Base-by-base conservation (phyloP, 2,113 vertebrate genomes). In the Candoia aspera region DNA sequence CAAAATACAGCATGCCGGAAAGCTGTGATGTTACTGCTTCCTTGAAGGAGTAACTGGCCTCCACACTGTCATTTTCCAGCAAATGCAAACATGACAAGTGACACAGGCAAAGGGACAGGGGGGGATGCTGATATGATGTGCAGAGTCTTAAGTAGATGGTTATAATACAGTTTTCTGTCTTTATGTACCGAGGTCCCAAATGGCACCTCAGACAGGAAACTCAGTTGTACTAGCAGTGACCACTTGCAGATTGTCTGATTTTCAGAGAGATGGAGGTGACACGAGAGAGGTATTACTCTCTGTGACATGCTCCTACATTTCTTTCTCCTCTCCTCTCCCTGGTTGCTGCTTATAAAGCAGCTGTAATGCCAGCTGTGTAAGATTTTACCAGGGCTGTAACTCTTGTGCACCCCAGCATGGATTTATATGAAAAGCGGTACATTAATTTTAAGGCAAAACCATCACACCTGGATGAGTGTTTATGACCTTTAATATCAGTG, bases 11-110 rank as follows among this genome's bases (percentile, higher is more conserved):
- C 6, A 64, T 91, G n/a, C 60, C 8, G 33, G 88, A 54, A 85
- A 60, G 91, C 91, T 12, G 1, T 2, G 54, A 15, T 26, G 1
- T 8, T 59, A 0, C 90, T 93, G 93, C 93, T 97, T 92, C 23
- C 93, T 93, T 15, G 42, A 91, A 91, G 94, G 92, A 95, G 91
- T 73, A 60, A 92, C 87, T 53, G 15, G 89, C 62, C 6, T 79
- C 0, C 0, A 83, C 4, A 10, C 89, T 94, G 88, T 93, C 91
- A 92, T 91, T 91, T 85, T 88, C 91, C 92, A 92, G 87, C 0
- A 0, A 79, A 90, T 91, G 92, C 90, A 92, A 95, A 94, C 89
- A 89, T 91, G 64, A 60, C 57, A 89, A 62, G n/a, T 46, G 2
- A 55, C 54, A 73, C 23, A 68, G 62, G 62, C 49, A 89, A 68